Evolutionary conservation across 2,888 invertebrate species (phyloP).

Genomic region (Lepidochrysops patricia): DNA sequence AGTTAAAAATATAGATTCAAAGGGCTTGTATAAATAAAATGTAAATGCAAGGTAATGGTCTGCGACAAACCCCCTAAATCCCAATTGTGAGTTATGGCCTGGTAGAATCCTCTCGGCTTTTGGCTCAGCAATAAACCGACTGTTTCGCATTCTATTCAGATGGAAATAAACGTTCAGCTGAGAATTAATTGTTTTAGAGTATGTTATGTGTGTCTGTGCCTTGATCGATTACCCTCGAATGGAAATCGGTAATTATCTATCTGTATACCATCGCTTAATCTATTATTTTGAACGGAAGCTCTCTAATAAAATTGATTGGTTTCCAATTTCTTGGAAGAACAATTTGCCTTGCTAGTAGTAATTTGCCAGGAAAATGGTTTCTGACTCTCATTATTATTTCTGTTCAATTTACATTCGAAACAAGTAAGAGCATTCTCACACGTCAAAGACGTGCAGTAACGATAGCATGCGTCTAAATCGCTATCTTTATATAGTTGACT

Average conservation of each 20-base stretch:
- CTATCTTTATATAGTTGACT: too few relatives aligned
- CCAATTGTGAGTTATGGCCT: constrained; percentile 24
- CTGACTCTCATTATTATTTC: too few relatives aligned
- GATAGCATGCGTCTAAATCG: too few relatives aligned
- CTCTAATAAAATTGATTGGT: too few relatives aligned
- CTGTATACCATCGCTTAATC: too few relatives aligned
- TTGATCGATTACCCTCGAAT: neutral
- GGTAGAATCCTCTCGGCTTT: constrained; percentile 24
- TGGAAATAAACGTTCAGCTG: constrained; percentile 24
- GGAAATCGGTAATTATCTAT: neutral
- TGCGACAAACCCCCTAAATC: constrained; percentile 22
- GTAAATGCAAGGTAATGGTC: constrained; percentile 25
- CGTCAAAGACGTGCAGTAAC: too few relatives aligned
- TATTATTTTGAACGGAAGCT: too few relatives aligned
- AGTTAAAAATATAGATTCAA: neutral
- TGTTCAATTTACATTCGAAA: too few relatives aligned
- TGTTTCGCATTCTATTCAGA: constrained; percentile 21
- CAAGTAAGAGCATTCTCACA: too few relatives aligned
- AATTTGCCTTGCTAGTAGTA: too few relatives aligned
- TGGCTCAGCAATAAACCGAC: constrained; percentile 24
- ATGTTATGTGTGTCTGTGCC: neutral
- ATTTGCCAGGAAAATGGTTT: too few relatives aligned
- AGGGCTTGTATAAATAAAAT: constrained; percentile 19
- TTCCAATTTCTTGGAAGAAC: too few relatives aligned
- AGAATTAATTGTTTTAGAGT: constrained; percentile 22